Base-by-base conservation (phyloP, 2,888 invertebrate species). In the Melieria omissa region DNA sequence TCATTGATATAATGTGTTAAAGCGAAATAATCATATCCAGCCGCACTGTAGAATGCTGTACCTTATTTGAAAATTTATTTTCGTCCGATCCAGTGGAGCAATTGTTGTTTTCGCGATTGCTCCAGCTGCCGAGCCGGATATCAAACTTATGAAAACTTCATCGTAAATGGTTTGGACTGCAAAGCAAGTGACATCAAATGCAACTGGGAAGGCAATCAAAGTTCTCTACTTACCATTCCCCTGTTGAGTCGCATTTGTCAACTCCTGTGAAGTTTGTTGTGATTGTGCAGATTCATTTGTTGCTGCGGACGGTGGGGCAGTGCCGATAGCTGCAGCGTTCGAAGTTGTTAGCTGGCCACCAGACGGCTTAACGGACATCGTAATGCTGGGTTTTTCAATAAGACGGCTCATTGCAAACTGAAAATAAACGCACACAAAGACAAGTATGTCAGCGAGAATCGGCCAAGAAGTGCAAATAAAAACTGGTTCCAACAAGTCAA, bases 1-100 rank as follows among this genome's bases (percentile, higher is more conserved):
- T 14, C 10, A 42, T 65, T 54, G 12, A 60, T 9, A 7, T 12
- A 10, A 61, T 29, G 29, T 2, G 29, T 29, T 29, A 49, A 60
- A 16, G 14, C 14, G 4, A 5, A 46, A 44, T 62, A 46, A 46
- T 45, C 44, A 46, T 29, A 29, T 29, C 29, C 29, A 29, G 29
- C 29, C 29, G 16, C 45, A 16, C 4, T 60, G 3, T 62, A 12
- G 16, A 5, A 54, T 1, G 64, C 63, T 71, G 88, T 86, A 92
- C 90, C 92, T 91, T 81, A 93, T 93, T 90, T 99, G 99, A 86
- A 99, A 99, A 89, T 97, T 97, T 79, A 99, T 99, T 90, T 99
- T 99, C 76, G 98, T 95, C 74, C 99, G 90, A 88, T 99, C 99
- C 68, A 99, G 89, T 0, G 99, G 99, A 3, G 99, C 99, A 79